Evolutionary conservation across 2,113 vertebrate genomes (phyloP).

Genomic region (Solea solea): DNA sequence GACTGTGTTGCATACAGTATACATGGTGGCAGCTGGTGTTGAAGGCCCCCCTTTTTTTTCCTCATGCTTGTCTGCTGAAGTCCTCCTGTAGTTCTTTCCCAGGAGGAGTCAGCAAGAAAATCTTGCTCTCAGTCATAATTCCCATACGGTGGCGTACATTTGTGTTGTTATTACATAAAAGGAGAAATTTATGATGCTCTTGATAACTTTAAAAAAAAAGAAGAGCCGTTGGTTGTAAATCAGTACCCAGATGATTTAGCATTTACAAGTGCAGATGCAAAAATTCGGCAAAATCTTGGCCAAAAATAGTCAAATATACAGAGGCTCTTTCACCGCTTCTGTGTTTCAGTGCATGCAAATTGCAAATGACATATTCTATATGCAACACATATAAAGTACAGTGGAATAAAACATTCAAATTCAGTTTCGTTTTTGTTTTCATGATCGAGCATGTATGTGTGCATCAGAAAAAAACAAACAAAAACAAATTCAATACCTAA

Average conservation of each 20-base stretch:
- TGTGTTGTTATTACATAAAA: conserved; percentile 13
- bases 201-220: not conserved
- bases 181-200: conserved; percentile 9
- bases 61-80: conserved; percentile 24
- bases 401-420: too few species aligned
- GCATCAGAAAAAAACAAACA: too few species aligned
- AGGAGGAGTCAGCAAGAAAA: conserved; percentile 4
- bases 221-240: not conserved
- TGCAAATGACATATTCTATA: too few species aligned
- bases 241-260: not conserved
- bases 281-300: not conserved
- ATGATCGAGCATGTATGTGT: too few species aligned
- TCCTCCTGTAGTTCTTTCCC: conserved; percentile 4
- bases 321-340: too few species aligned
- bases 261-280: not conserved
- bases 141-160: conserved; percentile 1
- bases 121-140: not conserved
- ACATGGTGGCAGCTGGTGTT: conserved; percentile 24
- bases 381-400: too few species aligned
- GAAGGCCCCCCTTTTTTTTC: conserved; percentile 10
- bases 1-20: conserved; percentile 34
- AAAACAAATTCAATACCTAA: too few species aligned
- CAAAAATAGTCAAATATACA: too few species aligned
- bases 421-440: too few species aligned
- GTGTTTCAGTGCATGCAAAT: too few species aligned